Base-by-base conservation (phyloP, 2,888 invertebrate species). In the Furcula furcula region DNA sequence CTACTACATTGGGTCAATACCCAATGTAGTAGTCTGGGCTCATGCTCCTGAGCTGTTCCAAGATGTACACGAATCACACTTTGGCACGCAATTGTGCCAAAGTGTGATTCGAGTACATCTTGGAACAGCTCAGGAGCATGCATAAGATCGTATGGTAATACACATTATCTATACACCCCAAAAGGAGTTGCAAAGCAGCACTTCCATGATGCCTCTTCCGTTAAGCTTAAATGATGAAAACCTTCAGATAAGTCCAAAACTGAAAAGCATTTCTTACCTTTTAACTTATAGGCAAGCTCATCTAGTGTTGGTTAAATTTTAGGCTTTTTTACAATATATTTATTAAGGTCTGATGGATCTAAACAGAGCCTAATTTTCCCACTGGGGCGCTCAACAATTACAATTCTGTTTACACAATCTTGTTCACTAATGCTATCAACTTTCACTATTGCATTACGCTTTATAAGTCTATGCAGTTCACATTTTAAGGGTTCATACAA, bases 191-290 rank as follows among this genome's bases (percentile, higher is more conserved):
- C 32, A 31, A 42, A 42, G 13, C 40, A 44, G 21, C 43, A 44
- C 21, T 41, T 41, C 39, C 44, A 44, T n/a, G 44, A 39, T 10
- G 44, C 21, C 4, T 15, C n/a, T 11, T 41, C 34, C n/a, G 20
- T 23, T 4, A 48, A 15, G 0, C 7, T 11, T 5, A 40, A 7
- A 33, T 44, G 43, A 36, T 50, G 46, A 10, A 50, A 41, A 1
- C 39, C 49, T 31, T 49, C 49, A 10, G 26, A 9, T 4, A 50
- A 29, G 25, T 50, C 49, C 6, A 46, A 12, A 1, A 50, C 43
- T 18, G 43, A 39, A 23, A 50, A 50, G 15, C 7, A 31, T 21
- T 31, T 34, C 9, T 45, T 46, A n/a, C 31, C 33, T 9, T 38
- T 23, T 7, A 49, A 20, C 29, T 46, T 49, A 19, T 15, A 20